A percentile compares a stretch with the other conserved stretches of the same genome.
phyloP scores from a whole-genome alignment of 2,113 vertebrate genomes.

The Platanista minor region DNA sequence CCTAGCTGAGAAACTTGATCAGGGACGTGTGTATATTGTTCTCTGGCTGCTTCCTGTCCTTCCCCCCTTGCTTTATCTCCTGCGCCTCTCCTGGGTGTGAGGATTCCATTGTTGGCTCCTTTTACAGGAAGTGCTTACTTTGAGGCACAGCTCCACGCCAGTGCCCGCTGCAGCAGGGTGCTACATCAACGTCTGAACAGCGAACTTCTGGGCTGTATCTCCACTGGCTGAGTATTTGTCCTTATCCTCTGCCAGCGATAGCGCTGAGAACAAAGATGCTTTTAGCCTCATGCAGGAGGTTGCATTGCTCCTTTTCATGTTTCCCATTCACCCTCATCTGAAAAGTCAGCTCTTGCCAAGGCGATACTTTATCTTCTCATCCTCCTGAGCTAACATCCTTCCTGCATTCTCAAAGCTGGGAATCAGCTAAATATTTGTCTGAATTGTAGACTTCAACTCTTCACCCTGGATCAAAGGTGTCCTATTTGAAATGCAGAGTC shows the following conservation, averaged over 20 bases:
- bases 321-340: not conserved
- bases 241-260: rapidly evolving
- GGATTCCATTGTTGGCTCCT: not conserved
- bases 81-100: not conserved
- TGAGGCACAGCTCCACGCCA: not conserved
- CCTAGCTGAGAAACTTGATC: constrained; percentile 12
- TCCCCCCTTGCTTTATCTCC: not conserved
- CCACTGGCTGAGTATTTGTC: not conserved
- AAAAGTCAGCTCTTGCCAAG: not conserved
- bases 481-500: not conserved
- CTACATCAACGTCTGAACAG: rapidly evolving
- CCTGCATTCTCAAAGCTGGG: not conserved
- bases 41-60: not conserved
- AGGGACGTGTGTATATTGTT: not conserved
- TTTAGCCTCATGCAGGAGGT: not conserved
- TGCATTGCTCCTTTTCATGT: not conserved
- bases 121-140: not conserved
- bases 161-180: rapidly evolving
- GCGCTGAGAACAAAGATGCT: not conserved
- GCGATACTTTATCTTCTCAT: not conserved
- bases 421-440: not conserved
- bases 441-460: not conserved
- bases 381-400: not conserved
- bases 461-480: not conserved
- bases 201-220: not conserved